Evolutionary conservation across 1,140 invertebrate genomes (phyloP).

Genomic region (Asobara japonica): DNA sequence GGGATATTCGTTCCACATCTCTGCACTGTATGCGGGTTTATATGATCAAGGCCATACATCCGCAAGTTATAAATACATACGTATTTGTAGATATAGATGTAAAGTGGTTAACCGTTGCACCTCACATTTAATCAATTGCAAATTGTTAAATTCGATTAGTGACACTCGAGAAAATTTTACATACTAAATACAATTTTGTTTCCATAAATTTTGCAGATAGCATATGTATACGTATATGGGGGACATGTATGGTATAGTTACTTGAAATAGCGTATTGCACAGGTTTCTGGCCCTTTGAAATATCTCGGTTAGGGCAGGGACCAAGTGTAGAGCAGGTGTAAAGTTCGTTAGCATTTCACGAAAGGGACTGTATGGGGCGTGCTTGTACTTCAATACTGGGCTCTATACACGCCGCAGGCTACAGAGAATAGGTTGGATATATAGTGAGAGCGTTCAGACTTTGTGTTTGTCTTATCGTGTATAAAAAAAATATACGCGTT

Average conservation of each 20-base stretch:
- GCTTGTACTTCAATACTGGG: slow-evolving; percentile 7
- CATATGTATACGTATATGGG: too few relatives aligned
- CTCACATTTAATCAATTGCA: slow-evolving; percentile 6
- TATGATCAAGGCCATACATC: slow-evolving; percentile 23
- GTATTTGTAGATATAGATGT: not conserved
- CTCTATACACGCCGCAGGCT: not conserved
- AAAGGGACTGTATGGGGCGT: not conserved
- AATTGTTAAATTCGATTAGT: slow-evolving; percentile 10
- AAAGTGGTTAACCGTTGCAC: not conserved
- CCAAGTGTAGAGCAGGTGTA: slow-evolving; percentile 9
- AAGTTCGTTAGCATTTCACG: slow-evolving; percentile 33
- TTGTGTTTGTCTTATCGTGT: slow-evolving; percentile 27
- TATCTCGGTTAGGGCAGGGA: slow-evolving; percentile 2
- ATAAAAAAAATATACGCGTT: not conserved
- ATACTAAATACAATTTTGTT: not conserved
- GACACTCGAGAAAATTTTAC: not conserved
- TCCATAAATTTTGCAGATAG: not conserved
- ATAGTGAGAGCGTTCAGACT: not conserved
- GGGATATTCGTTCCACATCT: slow-evolving; percentile 13
- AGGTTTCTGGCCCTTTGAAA: slow-evolving; percentile 20
- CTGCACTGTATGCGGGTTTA: slow-evolving; percentile 31
- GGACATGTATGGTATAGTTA: not conserved
- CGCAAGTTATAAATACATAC: slow-evolving; percentile 10
- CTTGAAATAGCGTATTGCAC: not conserved
- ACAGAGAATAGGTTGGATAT: not conserved